Evolutionary conservation across 2,888 invertebrate species (phyloP).

Genomic region (Callimorpha dominula): DNA sequence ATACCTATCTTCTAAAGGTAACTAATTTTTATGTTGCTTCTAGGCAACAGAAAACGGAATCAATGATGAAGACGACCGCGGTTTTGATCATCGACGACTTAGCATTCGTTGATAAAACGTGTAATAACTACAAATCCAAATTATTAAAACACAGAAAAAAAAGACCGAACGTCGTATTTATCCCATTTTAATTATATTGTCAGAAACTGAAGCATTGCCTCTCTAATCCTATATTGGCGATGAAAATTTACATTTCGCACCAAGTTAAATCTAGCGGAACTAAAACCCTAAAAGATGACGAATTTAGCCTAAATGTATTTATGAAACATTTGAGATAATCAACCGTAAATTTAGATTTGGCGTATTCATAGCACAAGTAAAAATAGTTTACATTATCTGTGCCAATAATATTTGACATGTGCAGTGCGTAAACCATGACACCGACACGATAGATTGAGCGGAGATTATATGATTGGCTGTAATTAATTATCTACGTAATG

Average conservation of each 20-base stretch:
- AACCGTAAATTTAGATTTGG: slow-evolving; percentile 17
- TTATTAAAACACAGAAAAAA: no score
- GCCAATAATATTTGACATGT: slow-evolving; percentile 21
- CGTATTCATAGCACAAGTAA: slow-evolving; percentile 14
- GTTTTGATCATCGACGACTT: no score
- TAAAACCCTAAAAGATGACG: background rate
- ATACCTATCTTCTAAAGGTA: background rate
- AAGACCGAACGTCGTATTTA: background rate
- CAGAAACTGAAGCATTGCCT: background rate
- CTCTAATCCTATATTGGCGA: background rate
- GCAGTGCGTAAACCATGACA: background rate
- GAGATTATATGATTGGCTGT: slow-evolving; percentile 13
- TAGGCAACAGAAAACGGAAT: no score
- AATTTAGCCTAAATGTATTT: slow-evolving; percentile 7
- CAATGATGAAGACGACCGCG: no score
- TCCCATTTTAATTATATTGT: background rate
- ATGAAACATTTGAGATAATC: slow-evolving; percentile 4
- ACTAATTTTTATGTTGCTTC: no score
- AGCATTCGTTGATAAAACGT: no score
- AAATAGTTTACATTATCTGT: slow-evolving; percentile 25
- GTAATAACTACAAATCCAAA: no score
- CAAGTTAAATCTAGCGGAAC: background rate
- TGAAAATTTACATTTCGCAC: background rate
- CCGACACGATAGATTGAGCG: slow-evolving; percentile 7
- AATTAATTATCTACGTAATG: background rate